Evolutionary conservation across 2,888 invertebrate species (phyloP).

Genomic region (Andrena bicolor): DNA sequence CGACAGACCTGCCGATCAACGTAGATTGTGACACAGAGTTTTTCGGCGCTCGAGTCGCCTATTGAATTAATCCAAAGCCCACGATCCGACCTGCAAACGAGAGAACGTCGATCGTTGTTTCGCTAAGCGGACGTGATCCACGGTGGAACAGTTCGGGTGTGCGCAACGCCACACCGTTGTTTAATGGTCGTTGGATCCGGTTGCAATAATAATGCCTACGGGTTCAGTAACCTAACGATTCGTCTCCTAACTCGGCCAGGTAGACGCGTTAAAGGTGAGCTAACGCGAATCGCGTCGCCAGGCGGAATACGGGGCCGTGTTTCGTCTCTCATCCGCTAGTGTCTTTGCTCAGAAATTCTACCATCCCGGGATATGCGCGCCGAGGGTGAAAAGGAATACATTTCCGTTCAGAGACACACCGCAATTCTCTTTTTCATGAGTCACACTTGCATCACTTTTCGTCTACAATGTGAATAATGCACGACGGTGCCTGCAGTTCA

Average conservation of each 20-base stretch:
- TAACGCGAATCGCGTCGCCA: conserved; percentile 20
- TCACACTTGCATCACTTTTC: neutral
- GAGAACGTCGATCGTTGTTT: conserved; percentile 45
- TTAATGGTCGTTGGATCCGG: conserved; percentile 66
- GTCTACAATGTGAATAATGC: neutral
- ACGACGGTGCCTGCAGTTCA: neutral
- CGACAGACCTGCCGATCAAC: neutral
- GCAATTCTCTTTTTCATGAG: too few relatives aligned
- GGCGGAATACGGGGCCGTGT: neutral
- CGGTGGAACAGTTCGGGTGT: conserved; percentile 36
- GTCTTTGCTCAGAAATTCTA: neutral
- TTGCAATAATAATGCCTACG: conserved; percentile 65
- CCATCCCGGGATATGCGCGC: neutral
- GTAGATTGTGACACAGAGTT: neutral
- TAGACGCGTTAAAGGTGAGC: conserved; percentile 62
- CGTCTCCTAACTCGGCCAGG: conserved; percentile 52
- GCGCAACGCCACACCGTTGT: conserved; percentile 55
- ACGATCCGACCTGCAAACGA: conserved; percentile 32
- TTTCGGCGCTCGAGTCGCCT: conserved; percentile 12
- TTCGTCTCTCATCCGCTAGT: neutral
- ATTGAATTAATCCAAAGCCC: conserved; percentile 46
- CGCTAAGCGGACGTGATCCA: conserved; percentile 49
- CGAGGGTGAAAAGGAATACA: neutral
- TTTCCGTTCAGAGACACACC: neutral
- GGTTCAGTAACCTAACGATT: conserved; percentile 68